Conservation (phyloP, 2,113 vertebrate species). For the Alligator sinensis region DNA sequence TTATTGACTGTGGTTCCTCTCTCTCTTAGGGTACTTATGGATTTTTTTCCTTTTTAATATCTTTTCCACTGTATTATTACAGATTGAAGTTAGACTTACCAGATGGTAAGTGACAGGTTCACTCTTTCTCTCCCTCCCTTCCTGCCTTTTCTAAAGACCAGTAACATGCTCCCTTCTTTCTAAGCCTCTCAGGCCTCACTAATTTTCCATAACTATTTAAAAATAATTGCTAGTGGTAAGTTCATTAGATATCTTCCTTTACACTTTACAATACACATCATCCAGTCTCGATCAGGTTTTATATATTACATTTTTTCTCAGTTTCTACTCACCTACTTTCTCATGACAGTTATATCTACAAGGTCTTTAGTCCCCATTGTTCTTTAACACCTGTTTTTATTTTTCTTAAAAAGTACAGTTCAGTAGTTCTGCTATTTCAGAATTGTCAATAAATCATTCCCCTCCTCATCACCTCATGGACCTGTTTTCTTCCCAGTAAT, state of each 20-base stretch:
- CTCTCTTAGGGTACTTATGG: slow-evolving; percentile 6
- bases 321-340: slow-evolving; percentile 1
- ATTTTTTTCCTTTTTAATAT: slow-evolving; percentile 52
- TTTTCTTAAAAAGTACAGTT: background rate
- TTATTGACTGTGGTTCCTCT: slow-evolving; percentile 16
- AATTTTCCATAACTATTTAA: slow-evolving; percentile 1
- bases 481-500: background rate
- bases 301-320: background rate
- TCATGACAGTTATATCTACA: background rate
- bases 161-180: slow-evolving; percentile 3
- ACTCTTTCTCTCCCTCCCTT: slow-evolving; percentile 46
- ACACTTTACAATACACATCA: background rate
- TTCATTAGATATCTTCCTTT: slow-evolving; percentile 31
- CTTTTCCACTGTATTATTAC: slow-evolving; percentile 28
- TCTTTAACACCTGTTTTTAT: background rate
- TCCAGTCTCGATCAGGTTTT: background rate
- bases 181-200: slow-evolving; percentile 3
- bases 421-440: background rate
- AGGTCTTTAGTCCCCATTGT: background rate
- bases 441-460: fast-evolving
- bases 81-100: slow-evolving; percentile 42
- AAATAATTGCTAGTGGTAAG: background rate
- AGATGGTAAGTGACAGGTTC: slow-evolving; percentile 65
- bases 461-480: background rate
- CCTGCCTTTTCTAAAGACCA: slow-evolving; percentile 29